Evolutionary conservation across 2,888 invertebrate genomes (phyloP).

Genomic region (Caenorhabditis sp.): DNA sequence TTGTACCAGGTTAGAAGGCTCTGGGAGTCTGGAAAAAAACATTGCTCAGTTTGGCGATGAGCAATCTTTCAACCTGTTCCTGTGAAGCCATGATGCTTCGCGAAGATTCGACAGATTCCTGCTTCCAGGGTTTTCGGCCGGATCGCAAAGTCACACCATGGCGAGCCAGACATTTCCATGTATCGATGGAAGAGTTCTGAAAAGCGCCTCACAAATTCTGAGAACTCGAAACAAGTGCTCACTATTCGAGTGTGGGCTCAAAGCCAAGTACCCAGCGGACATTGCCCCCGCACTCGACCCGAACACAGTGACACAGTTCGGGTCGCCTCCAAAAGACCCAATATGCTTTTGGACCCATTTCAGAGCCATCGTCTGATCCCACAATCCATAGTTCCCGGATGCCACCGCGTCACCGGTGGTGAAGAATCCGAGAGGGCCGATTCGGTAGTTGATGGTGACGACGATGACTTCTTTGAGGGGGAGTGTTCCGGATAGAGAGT

Average conservation of each 20-base stretch:
- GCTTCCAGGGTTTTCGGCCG: conserved; percentile 43
- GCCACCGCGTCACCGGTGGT: conserved; percentile 63
- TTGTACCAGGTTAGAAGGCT: conserved; percentile 30
- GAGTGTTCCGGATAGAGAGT: conserved; percentile 68
- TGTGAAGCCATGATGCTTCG: conserved; percentile 58
- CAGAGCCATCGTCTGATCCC: conserved; percentile 80
- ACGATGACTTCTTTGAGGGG: conserved; percentile 77
- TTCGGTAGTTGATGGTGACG: conserved; percentile 77
- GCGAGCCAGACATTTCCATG: conserved; percentile 39
- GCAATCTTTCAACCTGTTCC: conserved; percentile 50
- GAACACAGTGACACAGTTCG: conserved; percentile 79
- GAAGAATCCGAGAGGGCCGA: conserved; percentile 77
- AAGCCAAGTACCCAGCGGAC: conserved; percentile 65
- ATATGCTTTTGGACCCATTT: conserved; percentile 81
- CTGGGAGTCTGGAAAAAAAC: conserved; percentile 31
- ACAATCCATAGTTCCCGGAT: conserved; percentile 77
- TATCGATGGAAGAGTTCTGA: conserved; percentile 43
- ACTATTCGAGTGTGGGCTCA: conserved; percentile 74
- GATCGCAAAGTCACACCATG: conserved; percentile 20
- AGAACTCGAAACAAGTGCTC: too few relatives aligned
- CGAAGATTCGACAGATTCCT: conserved; percentile 52
- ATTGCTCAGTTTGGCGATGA: too few relatives aligned
- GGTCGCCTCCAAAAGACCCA: conserved; percentile 78
- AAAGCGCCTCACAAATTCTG: background rate
- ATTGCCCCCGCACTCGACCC: conserved; percentile 78